Percentiles rank a stretch among this genome's conserved stretches.
Evolutionary conservation across 2,113 vertebrate genomes (phyloP).

Genomic region (Gobio gobio): DNA sequence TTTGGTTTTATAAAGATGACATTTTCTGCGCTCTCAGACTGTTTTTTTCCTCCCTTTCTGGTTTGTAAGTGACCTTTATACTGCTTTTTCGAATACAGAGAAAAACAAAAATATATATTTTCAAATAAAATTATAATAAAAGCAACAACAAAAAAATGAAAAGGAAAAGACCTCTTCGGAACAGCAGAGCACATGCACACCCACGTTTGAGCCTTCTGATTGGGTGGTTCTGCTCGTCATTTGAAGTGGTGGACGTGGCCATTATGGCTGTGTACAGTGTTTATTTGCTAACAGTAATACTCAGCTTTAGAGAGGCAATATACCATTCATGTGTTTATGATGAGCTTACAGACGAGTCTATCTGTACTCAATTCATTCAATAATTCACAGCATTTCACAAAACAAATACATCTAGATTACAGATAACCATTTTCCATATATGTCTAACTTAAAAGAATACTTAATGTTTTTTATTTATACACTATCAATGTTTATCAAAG

Average conservation of each 20-base stretch:
- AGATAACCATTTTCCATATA: constrained; percentile 49
- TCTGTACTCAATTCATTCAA: constrained; percentile 23
- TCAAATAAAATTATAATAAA: constrained; percentile 72
- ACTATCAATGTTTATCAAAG: constrained; percentile 66
- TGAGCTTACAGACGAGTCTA: background rate
- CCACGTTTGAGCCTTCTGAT: constrained; percentile 12
- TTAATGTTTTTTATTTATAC: constrained; percentile 67
- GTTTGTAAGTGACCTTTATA: constrained; percentile 81
- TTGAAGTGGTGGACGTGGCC: background rate
- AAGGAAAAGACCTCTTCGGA: constrained; percentile 47
- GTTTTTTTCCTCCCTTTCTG: constrained; percentile 34
- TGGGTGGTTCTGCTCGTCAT: constrained; percentile 6
- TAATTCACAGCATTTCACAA: constrained; percentile 35
- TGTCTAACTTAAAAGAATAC: constrained; percentile 63
- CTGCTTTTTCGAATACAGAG: constrained; percentile 74
- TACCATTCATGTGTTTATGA: constrained; percentile 35
- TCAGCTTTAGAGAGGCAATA: constrained; percentile 51
- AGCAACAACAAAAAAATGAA: constrained; percentile 58
- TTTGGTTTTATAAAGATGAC: background rate
- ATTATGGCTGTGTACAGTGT: constrained; percentile 38
- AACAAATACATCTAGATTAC: constrained; percentile 56
- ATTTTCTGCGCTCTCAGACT: constrained; percentile 23
- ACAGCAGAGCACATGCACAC: constrained; percentile 4
- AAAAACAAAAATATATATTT: constrained; percentile 78
- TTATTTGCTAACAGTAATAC: constrained; percentile 46